Conservation (phyloP, 2,888 invertebrate genomes). For the Netelia inedita region DNA sequence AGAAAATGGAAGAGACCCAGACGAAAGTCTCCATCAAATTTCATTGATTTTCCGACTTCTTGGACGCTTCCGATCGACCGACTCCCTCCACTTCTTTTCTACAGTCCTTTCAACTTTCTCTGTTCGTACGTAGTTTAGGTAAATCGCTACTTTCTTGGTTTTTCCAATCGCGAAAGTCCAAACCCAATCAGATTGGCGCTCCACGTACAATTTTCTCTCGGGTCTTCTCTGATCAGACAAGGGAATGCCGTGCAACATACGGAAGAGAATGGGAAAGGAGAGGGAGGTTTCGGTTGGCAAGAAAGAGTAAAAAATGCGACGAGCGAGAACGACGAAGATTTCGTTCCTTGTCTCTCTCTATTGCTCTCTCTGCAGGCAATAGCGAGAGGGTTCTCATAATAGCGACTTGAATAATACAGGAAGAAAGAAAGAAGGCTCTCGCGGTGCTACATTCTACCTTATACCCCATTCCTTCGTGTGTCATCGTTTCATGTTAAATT, state of each 20-base stretch:
- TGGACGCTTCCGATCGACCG: neutral
- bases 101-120: neutral
- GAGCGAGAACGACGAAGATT: slow-evolving; percentile 21
- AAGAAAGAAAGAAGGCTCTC: slow-evolving; percentile 6
- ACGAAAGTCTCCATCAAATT: slow-evolving; percentile 7
- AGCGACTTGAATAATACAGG: slow-evolving; percentile 76
- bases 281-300: neutral
- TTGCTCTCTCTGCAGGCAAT: neutral
- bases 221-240: slow-evolving; percentile 21
- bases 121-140: slow-evolving; percentile 22
- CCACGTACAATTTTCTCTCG: slow-evolving; percentile 57
- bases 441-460: slow-evolving; percentile 15
- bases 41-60: slow-evolving; percentile 9
- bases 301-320: slow-evolving; percentile 37
- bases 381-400: slow-evolving; percentile 71
- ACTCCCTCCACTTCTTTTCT: neutral
- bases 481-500: slow-evolving; percentile 65
- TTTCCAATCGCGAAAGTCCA: slow-evolving; percentile 46
- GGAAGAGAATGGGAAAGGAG: slow-evolving; percentile 28
- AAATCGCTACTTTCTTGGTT: slow-evolving; percentile 39
- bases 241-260: slow-evolving; percentile 30
- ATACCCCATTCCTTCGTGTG: neutral
- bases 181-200: slow-evolving; percentile 53
- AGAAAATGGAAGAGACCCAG: neutral
- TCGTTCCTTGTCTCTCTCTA: neutral